Conservation (phyloP, 2,888 invertebrate species). For the Drosophila villosipedis region DNA sequence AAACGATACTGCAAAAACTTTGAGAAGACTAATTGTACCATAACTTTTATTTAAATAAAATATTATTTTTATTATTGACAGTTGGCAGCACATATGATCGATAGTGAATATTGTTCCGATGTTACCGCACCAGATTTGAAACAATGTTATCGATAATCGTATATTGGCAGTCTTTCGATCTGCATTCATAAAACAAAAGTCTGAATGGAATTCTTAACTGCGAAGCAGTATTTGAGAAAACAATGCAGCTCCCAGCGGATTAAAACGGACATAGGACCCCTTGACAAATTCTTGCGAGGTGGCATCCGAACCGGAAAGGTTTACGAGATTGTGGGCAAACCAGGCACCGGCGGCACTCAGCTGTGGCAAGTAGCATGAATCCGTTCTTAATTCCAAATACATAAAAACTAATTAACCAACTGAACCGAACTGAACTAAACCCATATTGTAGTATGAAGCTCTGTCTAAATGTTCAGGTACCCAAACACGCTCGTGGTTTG, state of each 20-base stretch:
- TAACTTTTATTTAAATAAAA: not conserved
- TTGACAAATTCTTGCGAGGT: slow-evolving; percentile 52
- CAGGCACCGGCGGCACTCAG: slow-evolving; percentile 62
- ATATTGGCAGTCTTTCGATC: not conserved
- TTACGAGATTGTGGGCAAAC: slow-evolving; percentile 57
- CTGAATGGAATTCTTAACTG: slow-evolving; percentile 20
- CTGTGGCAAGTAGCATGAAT: slow-evolving; percentile 47
- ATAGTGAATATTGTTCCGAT: not conserved
- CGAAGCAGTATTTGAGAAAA: not conserved
- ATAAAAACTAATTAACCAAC: not conserved
- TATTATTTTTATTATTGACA: not conserved
- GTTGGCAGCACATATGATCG: slow-evolving; percentile 5
- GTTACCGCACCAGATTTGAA: not conserved
- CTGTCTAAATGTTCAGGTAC: slow-evolving; percentile 64
- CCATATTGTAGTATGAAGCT: slow-evolving; percentile 47
- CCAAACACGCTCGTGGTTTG: slow-evolving; percentile 36
- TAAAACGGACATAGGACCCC: slow-evolving; percentile 30
- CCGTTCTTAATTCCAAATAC: not conserved
- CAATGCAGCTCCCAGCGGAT: slow-evolving; percentile 28
- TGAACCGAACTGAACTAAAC: not conserved
- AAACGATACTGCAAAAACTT: no score
- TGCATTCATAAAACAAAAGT: not conserved
- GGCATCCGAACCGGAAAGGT: slow-evolving; percentile 52
- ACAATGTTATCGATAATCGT: not conserved
- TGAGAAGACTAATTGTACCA: not conserved